Evolutionary conservation across 2,888 invertebrate genomes (phyloP).

Genomic region (Nomada goodeniana): DNA sequence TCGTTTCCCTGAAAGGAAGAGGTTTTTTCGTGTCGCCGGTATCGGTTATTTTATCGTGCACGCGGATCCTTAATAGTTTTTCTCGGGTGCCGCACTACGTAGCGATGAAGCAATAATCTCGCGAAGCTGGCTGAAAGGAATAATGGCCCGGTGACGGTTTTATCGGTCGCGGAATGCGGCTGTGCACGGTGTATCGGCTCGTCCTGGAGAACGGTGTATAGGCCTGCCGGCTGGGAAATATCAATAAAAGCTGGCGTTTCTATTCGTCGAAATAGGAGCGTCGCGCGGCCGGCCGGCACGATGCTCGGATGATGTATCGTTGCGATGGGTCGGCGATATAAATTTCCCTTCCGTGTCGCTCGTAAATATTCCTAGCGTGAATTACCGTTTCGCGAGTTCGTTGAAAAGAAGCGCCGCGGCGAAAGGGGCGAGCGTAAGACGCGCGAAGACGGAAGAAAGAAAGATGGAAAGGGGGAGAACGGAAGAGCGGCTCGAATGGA

Average conservation of each 20-base stretch:
- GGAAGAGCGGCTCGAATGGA: neutral
- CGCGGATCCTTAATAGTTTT: too few species aligned
- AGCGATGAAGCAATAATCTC: conserved; percentile 61
- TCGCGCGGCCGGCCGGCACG: neutral
- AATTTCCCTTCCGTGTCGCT: conserved; percentile 25
- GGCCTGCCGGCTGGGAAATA: neutral
- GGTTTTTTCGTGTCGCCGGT: too few species aligned
- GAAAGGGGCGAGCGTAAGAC: neutral
- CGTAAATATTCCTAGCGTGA: conserved; percentile 53
- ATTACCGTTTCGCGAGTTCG: conserved; percentile 43
- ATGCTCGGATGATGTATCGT: conserved; percentile 40
- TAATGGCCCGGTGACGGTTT: conserved; percentile 50
- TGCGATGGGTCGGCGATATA: conserved; percentile 29
- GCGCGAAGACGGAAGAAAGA: neutral
- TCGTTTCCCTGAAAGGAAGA: too few species aligned
- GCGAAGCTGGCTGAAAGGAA: conserved; percentile 42
- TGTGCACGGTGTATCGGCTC: conserved; percentile 4
- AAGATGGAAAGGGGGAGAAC: neutral
- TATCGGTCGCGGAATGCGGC: conserved; percentile 47
- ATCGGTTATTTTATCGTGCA: too few species aligned
- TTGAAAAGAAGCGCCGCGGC: conserved; percentile 1
- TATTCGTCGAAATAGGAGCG: conserved; percentile 41
- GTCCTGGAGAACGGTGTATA: neutral
- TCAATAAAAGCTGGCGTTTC: conserved; percentile 39
- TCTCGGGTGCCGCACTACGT: conserved; percentile 10